These are phyloP conservation scores for Lepidurus apus DNA, from an alignment of 1,140 invertebrate genomes.

Conservation along the genomic window DNA sequence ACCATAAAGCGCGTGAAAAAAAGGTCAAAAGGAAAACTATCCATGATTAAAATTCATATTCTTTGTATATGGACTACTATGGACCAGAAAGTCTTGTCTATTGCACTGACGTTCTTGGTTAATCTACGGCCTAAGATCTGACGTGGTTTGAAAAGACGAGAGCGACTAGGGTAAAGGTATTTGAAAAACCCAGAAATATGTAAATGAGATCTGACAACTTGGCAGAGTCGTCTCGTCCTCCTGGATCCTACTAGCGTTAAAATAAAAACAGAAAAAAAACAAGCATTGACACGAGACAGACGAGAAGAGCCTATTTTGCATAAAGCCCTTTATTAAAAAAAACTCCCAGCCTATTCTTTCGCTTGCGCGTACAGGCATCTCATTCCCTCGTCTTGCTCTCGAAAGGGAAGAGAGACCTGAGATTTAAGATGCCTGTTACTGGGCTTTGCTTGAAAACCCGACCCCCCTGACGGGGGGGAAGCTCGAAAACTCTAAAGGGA, in stretches of 20 bases:
- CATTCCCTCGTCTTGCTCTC: background rate
- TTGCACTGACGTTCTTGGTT: background rate
- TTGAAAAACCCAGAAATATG: background rate
- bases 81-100: background rate
- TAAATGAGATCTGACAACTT: conserved; percentile 5
- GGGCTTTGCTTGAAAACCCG: background rate
- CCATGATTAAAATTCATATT: too few species aligned
- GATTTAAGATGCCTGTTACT: background rate
- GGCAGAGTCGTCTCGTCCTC: background rate
- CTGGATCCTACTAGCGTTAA: background rate
- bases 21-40: too few species aligned
- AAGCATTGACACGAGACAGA: conserved; percentile 2
- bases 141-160: background rate
- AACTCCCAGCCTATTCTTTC: conserved; percentile 19
- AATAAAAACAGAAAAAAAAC: background rate
- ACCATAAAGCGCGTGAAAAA: too few species aligned
- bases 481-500: background rate
- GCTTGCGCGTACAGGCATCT: background rate
- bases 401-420: background rate
- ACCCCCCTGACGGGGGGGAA: background rate
- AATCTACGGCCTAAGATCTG: background rate
- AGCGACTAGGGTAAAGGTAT: background rate
- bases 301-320: conserved; percentile 5
- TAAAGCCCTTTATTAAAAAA: conserved; percentile 9
- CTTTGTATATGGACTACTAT: too few species aligned